Evolutionary conservation across 2,797 vertebrate genomes (phyloP).

Genomic region (Ciconia nigra): DNA sequence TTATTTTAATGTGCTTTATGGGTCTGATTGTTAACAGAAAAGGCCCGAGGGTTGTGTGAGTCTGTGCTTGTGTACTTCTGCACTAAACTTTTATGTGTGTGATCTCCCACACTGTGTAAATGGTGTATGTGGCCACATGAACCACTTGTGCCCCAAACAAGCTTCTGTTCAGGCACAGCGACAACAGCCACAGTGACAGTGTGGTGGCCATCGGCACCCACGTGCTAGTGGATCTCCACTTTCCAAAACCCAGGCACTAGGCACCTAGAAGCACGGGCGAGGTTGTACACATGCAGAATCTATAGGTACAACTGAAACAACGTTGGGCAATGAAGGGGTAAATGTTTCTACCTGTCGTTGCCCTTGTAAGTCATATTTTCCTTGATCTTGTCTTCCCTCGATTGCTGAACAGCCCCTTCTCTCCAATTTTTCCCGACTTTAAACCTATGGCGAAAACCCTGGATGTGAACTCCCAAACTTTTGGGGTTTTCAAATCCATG

Average conservation of each 20-base stretch:
- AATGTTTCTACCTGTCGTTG: neutral
- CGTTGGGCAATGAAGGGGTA: neutral
- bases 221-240: neutral
- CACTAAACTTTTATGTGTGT: constrained; percentile 10
- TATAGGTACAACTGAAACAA: neutral
- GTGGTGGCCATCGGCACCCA: neutral
- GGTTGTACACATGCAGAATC: neutral
- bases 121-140: neutral
- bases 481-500: neutral
- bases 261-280: fast-evolving
- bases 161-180: neutral
- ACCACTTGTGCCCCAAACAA: neutral
- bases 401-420: neutral
- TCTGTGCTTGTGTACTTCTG: constrained; percentile 40
- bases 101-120: constrained; percentile 19
- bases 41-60: constrained; percentile 1
- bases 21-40: constrained; percentile 61
- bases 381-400: neutral
- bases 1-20: constrained; percentile 63
- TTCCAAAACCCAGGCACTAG: neutral
- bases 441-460: neutral
- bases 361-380: fast-evolving
- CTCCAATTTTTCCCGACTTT: neutral
- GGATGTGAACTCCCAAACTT: neutral
- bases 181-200: neutral